phyloP scores from a whole-genome alignment of 1,140 invertebrate genomes.

The Choristoneura fumiferana region DNA sequence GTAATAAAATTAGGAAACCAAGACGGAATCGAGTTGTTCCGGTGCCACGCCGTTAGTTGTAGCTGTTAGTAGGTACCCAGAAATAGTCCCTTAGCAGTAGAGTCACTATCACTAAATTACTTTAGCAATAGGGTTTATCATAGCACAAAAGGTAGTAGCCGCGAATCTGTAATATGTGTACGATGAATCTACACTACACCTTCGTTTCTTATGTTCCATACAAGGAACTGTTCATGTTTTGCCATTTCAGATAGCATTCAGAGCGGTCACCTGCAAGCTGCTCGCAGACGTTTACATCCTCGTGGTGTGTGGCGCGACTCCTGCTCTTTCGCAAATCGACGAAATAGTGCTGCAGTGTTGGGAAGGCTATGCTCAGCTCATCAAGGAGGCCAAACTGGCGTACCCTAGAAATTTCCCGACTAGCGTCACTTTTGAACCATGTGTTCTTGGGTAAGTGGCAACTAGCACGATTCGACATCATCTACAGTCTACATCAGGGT shows the following conservation, averaged over 20 bases:
- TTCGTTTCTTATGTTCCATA: too few relatives aligned
- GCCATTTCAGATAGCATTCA: slow-evolving; percentile 88
- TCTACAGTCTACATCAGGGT: neutral
- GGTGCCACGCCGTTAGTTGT: too few relatives aligned
- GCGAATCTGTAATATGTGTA: too few relatives aligned
- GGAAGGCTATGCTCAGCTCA: slow-evolving; percentile 83
- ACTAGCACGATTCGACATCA: neutral
- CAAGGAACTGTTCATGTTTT: too few relatives aligned
- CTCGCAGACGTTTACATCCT: slow-evolving; percentile 86
- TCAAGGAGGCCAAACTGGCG: slow-evolving; percentile 81
- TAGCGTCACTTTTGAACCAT: slow-evolving; percentile 80
- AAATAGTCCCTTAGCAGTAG: too few relatives aligned
- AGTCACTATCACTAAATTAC: too few relatives aligned
- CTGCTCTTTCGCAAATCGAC: slow-evolving; percentile 85
- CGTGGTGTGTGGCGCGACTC: slow-evolving; percentile 88
- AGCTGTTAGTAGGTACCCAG: too few relatives aligned
- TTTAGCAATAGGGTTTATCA: too few relatives aligned
- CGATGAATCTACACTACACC: too few relatives aligned
- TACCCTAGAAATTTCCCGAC: slow-evolving; percentile 83
- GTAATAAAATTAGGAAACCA: too few relatives aligned
- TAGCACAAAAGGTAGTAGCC: too few relatives aligned
- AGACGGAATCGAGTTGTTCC: too few relatives aligned
- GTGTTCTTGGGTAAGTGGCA: slow-evolving; percentile 82
- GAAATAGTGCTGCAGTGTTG: slow-evolving; percentile 86
- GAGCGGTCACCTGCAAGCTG: slow-evolving; percentile 87